phyloP scores from a whole-genome alignment of 2,797 vertebrate species.

The Eidolon dupreanum region DNA sequence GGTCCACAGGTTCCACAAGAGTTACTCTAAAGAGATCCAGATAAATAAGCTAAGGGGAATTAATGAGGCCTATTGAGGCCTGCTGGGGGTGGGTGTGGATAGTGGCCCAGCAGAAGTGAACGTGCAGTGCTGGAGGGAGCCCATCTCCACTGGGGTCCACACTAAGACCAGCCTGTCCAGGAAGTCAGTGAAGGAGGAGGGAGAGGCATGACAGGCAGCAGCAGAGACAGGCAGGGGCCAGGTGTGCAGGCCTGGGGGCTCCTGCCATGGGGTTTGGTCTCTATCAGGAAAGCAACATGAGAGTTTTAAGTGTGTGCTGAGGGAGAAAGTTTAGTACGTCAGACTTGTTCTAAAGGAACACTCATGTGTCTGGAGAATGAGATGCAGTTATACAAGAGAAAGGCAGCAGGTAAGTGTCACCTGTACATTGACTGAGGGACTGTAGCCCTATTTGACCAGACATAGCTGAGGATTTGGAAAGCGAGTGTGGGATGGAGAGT shows the following conservation, averaged over 20 bases:
- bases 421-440: neutral
- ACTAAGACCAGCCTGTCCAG: neutral
- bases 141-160: neutral
- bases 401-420: neutral
- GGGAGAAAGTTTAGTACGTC: neutral
- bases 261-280: neutral
- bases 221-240: neutral
- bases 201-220: neutral
- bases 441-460: neutral
- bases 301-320: neutral
- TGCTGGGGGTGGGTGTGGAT: neutral
- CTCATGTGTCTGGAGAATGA: neutral
- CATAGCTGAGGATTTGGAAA: neutral
- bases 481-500: rapidly evolving
- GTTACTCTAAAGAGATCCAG: neutral
- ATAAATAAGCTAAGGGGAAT: neutral
- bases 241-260: neutral
- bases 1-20: neutral
- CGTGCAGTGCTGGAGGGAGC: neutral
- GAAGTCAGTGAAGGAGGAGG: neutral
- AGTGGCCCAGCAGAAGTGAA: neutral
- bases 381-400: neutral
- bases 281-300: neutral
- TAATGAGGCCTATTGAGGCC: neutral
- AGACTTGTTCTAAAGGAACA: neutral